Evolutionary conservation across 2,797 vertebrate genomes (phyloP).

Genomic region (Amblyopsis hoosieri): DNA sequence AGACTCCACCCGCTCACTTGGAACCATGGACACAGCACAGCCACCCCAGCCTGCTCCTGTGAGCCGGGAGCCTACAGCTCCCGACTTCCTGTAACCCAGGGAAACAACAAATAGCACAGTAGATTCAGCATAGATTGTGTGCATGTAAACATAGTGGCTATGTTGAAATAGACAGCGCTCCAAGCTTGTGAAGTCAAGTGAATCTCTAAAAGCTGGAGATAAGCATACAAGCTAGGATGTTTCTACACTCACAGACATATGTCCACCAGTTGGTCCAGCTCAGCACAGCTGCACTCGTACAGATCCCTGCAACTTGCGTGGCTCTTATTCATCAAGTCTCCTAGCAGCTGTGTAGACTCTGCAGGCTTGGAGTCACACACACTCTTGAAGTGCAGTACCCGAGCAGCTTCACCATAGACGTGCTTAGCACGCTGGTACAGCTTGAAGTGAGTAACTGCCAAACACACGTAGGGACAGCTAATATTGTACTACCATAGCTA

Average conservation of each 20-base stretch:
- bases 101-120: slow-evolving; percentile 14
- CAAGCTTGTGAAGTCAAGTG: slow-evolving; percentile 8
- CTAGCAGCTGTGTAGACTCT: slow-evolving; percentile 79
- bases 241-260: slow-evolving; percentile 87
- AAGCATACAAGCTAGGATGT: background rate
- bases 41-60: slow-evolving; percentile 98
- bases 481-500: background rate
- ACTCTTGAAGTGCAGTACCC: slow-evolving; percentile 87
- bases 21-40: slow-evolving; percentile 94
- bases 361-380: slow-evolving; percentile 83
- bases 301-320: slow-evolving; percentile 91
- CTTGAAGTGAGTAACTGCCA: slow-evolving; percentile 84
- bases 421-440: slow-evolving; percentile 91
- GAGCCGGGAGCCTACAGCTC: slow-evolving; percentile 90
- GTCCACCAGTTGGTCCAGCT: slow-evolving; percentile 92
- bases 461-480: slow-evolving; percentile 8
- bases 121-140: background rate
- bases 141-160: background rate
- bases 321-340: slow-evolving; percentile 94
- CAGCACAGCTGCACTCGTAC: slow-evolving; percentile 94
- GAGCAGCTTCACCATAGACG: slow-evolving; percentile 91
- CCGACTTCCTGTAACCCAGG: slow-evolving; percentile 80
- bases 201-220: background rate
- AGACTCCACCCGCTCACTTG: slow-evolving; percentile 77
- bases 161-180: no score